Evolutionary conservation across 2,888 invertebrate species (phyloP).

Genomic region (Axea sp.): DNA sequence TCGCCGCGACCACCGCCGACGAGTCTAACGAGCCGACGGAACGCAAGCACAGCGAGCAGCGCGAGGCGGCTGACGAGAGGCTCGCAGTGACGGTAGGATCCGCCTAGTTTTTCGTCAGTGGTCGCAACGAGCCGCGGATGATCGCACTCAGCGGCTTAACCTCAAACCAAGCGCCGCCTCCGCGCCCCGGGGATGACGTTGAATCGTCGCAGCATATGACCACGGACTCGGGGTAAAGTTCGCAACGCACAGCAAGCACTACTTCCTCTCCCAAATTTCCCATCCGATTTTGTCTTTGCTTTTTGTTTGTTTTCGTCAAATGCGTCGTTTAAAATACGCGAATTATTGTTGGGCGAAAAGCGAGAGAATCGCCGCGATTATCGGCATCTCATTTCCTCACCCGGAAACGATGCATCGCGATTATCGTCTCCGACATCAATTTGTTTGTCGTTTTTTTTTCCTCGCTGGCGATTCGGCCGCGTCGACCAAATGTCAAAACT

Average conservation of each 20-base stretch:
- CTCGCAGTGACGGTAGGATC: constrained; percentile 19
- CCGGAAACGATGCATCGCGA: too few relatives aligned
- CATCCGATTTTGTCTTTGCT: too few relatives aligned
- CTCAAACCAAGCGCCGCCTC: constrained; percentile 8
- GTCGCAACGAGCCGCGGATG: constrained; percentile 34
- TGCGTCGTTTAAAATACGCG: too few relatives aligned
- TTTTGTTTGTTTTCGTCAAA: too few relatives aligned
- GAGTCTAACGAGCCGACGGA: constrained; percentile 7
- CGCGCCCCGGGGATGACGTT: constrained; percentile 37
- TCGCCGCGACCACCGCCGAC: constrained; percentile 46
- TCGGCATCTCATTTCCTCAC: too few relatives aligned
- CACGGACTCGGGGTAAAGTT: constrained; percentile 17
- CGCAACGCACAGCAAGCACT: not conserved
- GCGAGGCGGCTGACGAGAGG: constrained; percentile 1
- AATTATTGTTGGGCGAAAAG: too few relatives aligned
- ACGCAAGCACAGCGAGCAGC: not conserved
- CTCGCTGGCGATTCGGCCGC: too few relatives aligned
- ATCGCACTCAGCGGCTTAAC: constrained; percentile 12
- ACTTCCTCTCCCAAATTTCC: not conserved
- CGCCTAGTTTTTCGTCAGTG: constrained; percentile 34
- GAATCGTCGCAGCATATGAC: constrained; percentile 2
- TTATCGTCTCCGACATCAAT: too few relatives aligned
- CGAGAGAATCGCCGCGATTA: too few relatives aligned
- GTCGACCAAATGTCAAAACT: too few relatives aligned
- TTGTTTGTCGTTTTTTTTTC: too few relatives aligned